Base-by-base conservation (phyloP, 2,797 vertebrate species). In the Anolis apletophallus region DNA sequence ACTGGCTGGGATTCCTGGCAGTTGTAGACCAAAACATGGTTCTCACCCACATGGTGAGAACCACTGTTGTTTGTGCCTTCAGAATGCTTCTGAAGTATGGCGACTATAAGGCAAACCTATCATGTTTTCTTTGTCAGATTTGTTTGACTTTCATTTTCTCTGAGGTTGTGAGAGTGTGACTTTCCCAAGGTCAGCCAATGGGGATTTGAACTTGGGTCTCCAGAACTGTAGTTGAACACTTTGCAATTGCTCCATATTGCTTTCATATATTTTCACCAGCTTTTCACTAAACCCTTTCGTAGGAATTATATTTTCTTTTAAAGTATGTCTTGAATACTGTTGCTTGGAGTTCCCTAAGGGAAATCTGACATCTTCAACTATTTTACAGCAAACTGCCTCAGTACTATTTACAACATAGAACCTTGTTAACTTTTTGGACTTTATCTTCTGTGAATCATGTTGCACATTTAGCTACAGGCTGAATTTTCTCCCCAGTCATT, bases 341-440 rank as follows among this genome's bases (percentile, higher is more conserved):
- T 76, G 6, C 57, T 14, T 59, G 12, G 57, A 10, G 1, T 34
- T 36, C 82, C 78, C 79, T 0, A 11, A 85, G 83, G 78, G 0
- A 64, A 67, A 34, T 40, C 71, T 36, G 8, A 59, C 61, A 0
- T 23, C 84, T 88, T 90, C 17, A 78, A 8, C 88, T 67, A 81
- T 68, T 80, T 81, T 46, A 19, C 2, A 81, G 46, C 40, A 16
- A 23, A 17, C 82, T 88, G 36, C n/a, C 80, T 64, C 8, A 1
- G 80, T 81, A 64, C 61, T 64, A 69, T 82, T 89, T 72, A 46
- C 81, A 81, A 8, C 10, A 55, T 75, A 85, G 59, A 84, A 0
- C 36, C 84, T 77, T 88, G 7, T 78, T 89, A 88, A n/a, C 52
- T 59, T 6, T 73, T 61, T 85, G 57, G 73, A 74, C 85, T 83